These are phyloP conservation scores for Perognathus longimembris DNA, from an alignment of 2,113 vertebrate species.

Conservation along the genomic window DNA sequence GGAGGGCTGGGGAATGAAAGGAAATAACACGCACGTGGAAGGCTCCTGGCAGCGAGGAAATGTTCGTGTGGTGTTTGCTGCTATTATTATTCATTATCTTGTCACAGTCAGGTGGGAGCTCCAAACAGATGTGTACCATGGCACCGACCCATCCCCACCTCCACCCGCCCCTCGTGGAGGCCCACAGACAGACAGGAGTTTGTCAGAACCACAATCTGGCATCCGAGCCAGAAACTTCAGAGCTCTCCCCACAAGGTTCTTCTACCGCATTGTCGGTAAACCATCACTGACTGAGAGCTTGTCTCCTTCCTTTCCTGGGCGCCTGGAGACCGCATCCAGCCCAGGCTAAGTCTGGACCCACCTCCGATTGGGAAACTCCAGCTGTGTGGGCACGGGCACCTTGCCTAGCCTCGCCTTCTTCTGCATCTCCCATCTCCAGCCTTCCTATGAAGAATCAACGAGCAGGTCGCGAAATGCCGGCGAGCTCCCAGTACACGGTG, in stretches of 20 bases:
- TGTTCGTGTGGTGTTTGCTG: constrained; percentile 1
- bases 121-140: constrained; percentile 24
- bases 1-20: background rate
- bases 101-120: constrained; percentile 24
- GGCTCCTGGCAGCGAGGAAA: background rate
- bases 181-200: background rate
- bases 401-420: background rate
- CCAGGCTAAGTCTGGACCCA: background rate
- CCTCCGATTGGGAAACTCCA: background rate
- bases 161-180: background rate
- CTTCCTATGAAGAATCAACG: background rate
- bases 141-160: background rate
- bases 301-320: background rate
- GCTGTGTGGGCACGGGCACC: background rate
- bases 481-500: background rate
- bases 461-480: background rate
- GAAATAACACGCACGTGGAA: background rate
- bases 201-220: constrained; percentile 12
- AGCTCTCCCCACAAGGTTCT: background rate
- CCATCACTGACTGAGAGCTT: background rate
- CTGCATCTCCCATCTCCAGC: background rate
- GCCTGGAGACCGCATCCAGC: background rate
- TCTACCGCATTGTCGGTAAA: background rate
- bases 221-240: constrained; percentile 23
- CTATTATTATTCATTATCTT: constrained; percentile 35